phyloP scores from a whole-genome alignment of 1,140 invertebrate genomes.

The Aphelenchoides fujianensis region DNA sequence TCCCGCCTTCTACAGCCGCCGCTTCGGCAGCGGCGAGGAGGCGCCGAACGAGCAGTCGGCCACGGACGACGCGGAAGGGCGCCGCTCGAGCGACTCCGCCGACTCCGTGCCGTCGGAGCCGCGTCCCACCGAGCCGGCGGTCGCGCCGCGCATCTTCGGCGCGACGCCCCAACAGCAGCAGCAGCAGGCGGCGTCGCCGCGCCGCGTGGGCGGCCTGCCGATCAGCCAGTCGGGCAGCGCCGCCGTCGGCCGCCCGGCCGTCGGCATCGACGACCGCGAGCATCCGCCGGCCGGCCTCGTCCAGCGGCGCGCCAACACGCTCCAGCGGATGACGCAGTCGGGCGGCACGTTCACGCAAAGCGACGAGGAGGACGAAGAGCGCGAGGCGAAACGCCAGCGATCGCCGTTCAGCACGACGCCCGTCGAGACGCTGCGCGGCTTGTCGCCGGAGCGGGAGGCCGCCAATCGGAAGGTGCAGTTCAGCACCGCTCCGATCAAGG shows the following conservation, averaged over 20 bases:
- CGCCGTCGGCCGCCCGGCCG: background rate
- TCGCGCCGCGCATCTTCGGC: background rate
- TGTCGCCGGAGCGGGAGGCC: slow-evolving; percentile 49
- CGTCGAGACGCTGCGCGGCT: slow-evolving; percentile 46
- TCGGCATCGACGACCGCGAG: no score
- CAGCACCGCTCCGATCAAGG: slow-evolving; percentile 64
- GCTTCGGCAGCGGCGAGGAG: no score
- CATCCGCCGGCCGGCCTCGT: background rate
- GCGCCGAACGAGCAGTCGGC: no score
- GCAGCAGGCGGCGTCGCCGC: background rate
- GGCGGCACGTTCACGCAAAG: no score
- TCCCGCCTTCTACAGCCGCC: slow-evolving; percentile 33
- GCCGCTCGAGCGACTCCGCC: slow-evolving; percentile 31
- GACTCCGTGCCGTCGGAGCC: slow-evolving; percentile 44
- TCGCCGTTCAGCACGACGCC: background rate
- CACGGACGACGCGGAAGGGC: slow-evolving; percentile 15
- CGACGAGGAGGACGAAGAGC: no score
- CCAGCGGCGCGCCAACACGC: background rate
- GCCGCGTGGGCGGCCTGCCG: background rate
- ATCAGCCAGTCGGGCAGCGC: no score
- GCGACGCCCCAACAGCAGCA: background rate
- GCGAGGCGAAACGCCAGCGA: background rate
- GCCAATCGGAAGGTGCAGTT: slow-evolving; percentile 62
- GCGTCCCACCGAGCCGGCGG: slow-evolving; percentile 21
- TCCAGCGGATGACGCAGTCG: background rate